Conservation (phyloP, 1,140 invertebrate genomes). For the Meloidogyne hapla region DNA sequence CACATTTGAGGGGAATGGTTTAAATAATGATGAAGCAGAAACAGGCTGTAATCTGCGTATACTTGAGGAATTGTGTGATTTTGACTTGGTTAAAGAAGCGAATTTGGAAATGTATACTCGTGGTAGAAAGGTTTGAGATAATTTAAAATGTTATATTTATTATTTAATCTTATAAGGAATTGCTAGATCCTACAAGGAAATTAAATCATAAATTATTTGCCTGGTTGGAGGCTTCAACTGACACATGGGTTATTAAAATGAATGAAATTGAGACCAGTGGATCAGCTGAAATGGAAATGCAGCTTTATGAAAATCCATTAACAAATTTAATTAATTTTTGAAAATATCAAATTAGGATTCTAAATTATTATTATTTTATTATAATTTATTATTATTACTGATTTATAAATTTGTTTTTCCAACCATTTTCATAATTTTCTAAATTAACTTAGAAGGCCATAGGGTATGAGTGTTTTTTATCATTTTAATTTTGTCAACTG, state of each 20-base stretch:
- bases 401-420: no score
- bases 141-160: background rate
- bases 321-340: no score
- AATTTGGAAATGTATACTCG: conserved; percentile 11
- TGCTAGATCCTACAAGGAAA: conserved; percentile 9
- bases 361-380: no score
- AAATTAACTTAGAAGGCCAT: no score
- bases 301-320: no score
- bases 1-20: conserved; percentile 5
- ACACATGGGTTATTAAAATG: conserved; percentile 4
- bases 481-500: no score
- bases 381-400: no score
- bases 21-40: conserved; percentile 6
- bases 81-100: conserved; percentile 14
- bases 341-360: no score
- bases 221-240: conserved; percentile 7
- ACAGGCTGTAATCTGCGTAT: conserved; percentile 1
- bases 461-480: no score
- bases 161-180: background rate
- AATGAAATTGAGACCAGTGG: background rate
- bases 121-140: background rate
- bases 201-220: conserved; percentile 7
- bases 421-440: no score
- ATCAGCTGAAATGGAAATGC: background rate
- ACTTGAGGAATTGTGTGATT: conserved; percentile 7